Conservation (phyloP, 2,888 invertebrate species). For the Alloplasta piceator region DNA sequence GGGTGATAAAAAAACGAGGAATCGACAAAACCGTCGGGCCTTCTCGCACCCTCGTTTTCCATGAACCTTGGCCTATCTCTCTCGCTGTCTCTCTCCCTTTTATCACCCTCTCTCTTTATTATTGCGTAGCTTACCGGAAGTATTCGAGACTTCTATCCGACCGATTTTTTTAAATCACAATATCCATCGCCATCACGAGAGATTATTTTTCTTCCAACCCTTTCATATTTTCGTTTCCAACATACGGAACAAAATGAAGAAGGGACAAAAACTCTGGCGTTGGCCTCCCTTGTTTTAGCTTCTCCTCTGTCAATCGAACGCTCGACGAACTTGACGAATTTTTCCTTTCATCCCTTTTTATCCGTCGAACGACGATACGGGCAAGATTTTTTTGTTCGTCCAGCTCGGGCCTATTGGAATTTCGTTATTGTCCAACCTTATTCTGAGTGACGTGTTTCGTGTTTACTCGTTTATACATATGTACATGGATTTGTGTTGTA, state of each 20-base stretch:
- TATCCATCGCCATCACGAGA: no score
- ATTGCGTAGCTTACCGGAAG: no score
- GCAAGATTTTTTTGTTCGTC: background rate
- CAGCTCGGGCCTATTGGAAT: conserved; percentile 37
- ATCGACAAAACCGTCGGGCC: conserved; percentile 13
- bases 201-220: no score
- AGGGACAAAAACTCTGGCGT: background rate
- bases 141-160: no score
- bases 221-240: no score
- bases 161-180: no score
- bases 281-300: background rate
- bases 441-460: background rate
- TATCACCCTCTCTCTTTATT: background rate
- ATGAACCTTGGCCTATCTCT: background rate
- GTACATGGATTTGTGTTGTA: background rate
- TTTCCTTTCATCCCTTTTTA: conserved; percentile 22
- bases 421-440: conserved; percentile 30
- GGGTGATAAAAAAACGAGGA: background rate
- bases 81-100: conserved; percentile 1
- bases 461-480: background rate
- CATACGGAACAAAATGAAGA: no score
- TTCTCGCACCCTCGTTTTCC: conserved; percentile 21
- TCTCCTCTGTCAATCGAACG: background rate
- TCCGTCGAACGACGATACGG: conserved; percentile 14
- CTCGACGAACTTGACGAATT: conserved; percentile 34